Base-by-base conservation (phyloP, 2,113 vertebrate genomes). In the Agapornis roseicollis region DNA sequence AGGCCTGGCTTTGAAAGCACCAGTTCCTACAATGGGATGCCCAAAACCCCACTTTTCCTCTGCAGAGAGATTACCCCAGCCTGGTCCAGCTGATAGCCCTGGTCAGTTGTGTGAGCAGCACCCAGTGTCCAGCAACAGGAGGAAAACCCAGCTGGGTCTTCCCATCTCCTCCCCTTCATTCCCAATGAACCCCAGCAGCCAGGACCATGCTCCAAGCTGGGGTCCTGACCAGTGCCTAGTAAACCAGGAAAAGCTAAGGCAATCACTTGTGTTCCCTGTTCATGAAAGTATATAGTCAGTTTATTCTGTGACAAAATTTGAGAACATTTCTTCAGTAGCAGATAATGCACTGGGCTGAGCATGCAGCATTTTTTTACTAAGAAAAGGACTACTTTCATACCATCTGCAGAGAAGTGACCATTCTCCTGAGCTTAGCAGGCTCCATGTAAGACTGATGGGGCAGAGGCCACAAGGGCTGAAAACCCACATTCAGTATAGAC, bases 251-350 rank as follows among this genome's bases (percentile, higher is more conserved):
- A 17, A 77, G 28, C 60, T 13, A 11, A 0, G 4, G 24, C 74
- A 29, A 49, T 17, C 6, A 2, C 7, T 2, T 37, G 16, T 19
- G 6, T 7, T 37, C 69, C 47, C 55, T 23, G 6, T 28, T 58
- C 6, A 0, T 7, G 0, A 15, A 50, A 28, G 24, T 4, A 8
- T 15, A 1, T 1, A 9, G 13, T 3, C 46, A 24, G 9, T 41
- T 72, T 29, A 16, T 24, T 76, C 56, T 18, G 25, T 3, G 2
- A 31, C 8, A 35, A 7, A n/a, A 13, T 27, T 24, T 50, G 66
- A 35, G 63, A 41, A 41, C 2, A 0, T 9, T 16, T 23, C 17
- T 20, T 47, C 31, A 31, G 44, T 58, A 10, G 39, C 72, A 68
- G 60, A 31, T 35, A 18, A 10, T 0, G 15, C 6, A 41, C 70